phyloP scores from a whole-genome alignment of 2,888 invertebrate genomes.

The Drosophila mercatorum region DNA sequence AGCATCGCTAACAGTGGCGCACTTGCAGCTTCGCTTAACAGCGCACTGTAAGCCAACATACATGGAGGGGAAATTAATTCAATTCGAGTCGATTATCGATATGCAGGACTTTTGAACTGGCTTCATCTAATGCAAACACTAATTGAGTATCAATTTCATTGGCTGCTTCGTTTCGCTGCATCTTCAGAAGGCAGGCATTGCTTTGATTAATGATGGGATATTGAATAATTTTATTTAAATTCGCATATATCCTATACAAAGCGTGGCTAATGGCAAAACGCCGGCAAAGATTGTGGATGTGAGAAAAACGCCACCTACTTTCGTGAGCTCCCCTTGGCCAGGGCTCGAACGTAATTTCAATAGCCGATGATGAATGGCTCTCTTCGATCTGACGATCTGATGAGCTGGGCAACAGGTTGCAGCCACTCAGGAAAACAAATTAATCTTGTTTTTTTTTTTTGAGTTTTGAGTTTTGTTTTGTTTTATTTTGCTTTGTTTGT shows the following conservation, averaged over 20 bases:
- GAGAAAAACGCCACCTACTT: conserved; percentile 77
- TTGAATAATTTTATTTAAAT: conserved; percentile 79
- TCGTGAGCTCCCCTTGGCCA: conserved; percentile 26
- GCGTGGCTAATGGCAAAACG: conserved; percentile 72
- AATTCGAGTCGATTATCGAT: conserved; percentile 1
- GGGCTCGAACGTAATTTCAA: conserved; percentile 35
- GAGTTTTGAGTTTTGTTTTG: conserved; percentile 41
- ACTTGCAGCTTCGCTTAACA: background rate
- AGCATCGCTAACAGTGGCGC: background rate
- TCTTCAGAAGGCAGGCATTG: conserved; percentile 50
- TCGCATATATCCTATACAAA: conserved; percentile 76
- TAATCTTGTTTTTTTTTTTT: conserved; percentile 63
- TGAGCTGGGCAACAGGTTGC: conserved; percentile 69
- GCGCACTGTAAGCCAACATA: background rate
- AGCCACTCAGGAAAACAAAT: conserved; percentile 70
- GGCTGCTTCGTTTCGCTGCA: conserved; percentile 52
- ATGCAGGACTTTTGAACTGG: background rate
- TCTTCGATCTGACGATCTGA: conserved; percentile 51
- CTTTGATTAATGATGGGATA: conserved; percentile 67
- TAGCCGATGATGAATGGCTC: conserved; percentile 58
- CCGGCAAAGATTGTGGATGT: conserved; percentile 65
- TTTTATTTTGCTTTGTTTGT: conserved; percentile 15
- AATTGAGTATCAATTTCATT: conserved; percentile 48
- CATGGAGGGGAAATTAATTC: no score
- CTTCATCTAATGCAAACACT: background rate